Percentiles rank a stretch among this genome's conserved stretches.
phyloP scores from a whole-genome alignment of 2,797 vertebrate genomes.

The Amblyraja radiata region DNA sequence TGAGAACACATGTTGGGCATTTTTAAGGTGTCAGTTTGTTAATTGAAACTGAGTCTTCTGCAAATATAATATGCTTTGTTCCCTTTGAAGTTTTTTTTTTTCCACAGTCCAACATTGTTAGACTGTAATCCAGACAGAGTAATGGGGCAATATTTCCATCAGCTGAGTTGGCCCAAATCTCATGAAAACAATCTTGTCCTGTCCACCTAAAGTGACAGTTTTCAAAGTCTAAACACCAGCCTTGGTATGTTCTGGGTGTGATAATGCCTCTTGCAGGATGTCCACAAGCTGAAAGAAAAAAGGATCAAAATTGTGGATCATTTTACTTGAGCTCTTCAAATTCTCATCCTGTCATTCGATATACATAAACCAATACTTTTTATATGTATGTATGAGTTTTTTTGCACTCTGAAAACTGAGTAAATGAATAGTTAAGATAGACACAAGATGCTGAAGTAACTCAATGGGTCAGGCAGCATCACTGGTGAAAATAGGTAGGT shows the following conservation, averaged over 20 bases:
- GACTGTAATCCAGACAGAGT: background rate
- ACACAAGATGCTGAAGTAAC: too few relatives aligned
- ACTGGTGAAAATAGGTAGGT: too few relatives aligned
- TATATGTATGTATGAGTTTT: too few relatives aligned
- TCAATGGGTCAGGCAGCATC: too few relatives aligned
- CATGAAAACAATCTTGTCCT: background rate
- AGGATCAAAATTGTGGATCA: background rate
- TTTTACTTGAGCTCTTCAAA: background rate
- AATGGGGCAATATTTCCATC: background rate
- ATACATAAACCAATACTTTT: background rate
- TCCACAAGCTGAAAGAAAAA: background rate
- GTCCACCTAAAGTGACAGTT: background rate
- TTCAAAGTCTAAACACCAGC: background rate
- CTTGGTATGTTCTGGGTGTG: background rate
- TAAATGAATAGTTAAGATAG: background rate
- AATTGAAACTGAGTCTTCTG: slow-evolving; percentile 11
- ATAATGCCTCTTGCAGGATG: background rate
- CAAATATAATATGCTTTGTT: background rate
- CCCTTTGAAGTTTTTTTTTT: slow-evolving; percentile 20
- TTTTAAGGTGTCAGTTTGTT: slow-evolving; percentile 20
- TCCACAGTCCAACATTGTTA: background rate
- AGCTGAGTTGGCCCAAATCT: background rate
- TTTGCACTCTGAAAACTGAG: background rate
- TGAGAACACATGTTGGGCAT: background rate
- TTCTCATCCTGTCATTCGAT: background rate